Evolutionary conservation across 2,113 vertebrate species (phyloP).

Genomic region (Apistogramma diplotaenia): DNA sequence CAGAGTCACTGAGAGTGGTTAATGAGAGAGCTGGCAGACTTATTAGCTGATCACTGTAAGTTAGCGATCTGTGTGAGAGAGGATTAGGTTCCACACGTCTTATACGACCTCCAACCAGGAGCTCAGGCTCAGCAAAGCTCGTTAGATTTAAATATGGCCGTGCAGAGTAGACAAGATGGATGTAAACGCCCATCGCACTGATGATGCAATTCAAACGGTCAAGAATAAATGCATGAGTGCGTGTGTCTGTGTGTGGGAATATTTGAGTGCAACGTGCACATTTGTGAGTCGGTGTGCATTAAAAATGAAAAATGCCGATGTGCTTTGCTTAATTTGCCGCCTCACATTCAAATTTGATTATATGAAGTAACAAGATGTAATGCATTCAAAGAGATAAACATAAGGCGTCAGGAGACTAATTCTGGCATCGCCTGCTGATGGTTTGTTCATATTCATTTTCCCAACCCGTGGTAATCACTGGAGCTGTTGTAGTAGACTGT

Average conservation of each 20-base stretch:
- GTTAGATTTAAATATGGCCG: conserved; percentile 58
- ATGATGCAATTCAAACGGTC: conserved; percentile 11
- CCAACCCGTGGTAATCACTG: not conserved
- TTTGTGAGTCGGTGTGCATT: not conserved
- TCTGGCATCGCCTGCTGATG: not conserved
- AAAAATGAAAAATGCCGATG: conserved; percentile 17
- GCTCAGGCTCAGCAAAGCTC: conserved; percentile 49
- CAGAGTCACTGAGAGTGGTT: conserved; percentile 49
- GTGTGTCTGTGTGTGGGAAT: not conserved
- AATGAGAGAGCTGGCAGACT: conserved; percentile 67
- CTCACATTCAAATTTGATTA: conserved; percentile 36
- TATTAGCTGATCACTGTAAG: conserved; percentile 69
- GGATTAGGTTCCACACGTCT: conserved; percentile 59
- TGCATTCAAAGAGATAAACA: conserved; percentile 19
- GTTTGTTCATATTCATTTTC: not conserved
- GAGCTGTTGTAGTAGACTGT: not conserved
- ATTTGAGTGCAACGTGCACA: not conserved
- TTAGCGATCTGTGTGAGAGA: conserved; percentile 65
- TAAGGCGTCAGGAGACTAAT: conserved; percentile 19
- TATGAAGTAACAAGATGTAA: conserved; percentile 28
- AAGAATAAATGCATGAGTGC: not conserved
- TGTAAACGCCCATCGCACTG: not conserved
- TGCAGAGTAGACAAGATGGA: conserved; percentile 37
- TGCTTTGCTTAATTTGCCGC: conserved; percentile 10
- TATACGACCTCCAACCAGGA: conserved; percentile 49